Evolutionary conservation across 2,888 invertebrate genomes (phyloP), one percentile per base, ranked within the genome.

Genomic region (Agriopis leucophaearia): DNA sequence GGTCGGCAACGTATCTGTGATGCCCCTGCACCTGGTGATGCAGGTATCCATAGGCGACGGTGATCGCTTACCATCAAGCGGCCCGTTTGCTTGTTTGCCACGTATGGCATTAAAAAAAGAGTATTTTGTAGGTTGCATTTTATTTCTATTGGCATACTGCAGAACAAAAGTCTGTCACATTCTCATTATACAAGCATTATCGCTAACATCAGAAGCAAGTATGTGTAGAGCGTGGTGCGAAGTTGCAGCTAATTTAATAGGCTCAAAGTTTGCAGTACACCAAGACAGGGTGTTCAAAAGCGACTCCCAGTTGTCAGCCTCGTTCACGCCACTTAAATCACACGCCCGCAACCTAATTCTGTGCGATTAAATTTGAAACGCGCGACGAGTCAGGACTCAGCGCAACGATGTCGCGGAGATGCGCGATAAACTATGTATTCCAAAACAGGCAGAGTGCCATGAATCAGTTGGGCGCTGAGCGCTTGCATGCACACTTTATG

Each of bases 401-500:
- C 66, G 66, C 69, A 77, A 76, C 71, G 70, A 73, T 77, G 75
- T 82, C 78, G 76, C 77, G 69, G 80, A 79, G 80, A 79, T 76
- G 73, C 76, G 79, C 81, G 77, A 84, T 85, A 85, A 87, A 86
- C 84, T 81, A 78, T 81, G 79, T 84, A 84, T 85, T 84, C 58
- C 83, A 83, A 82, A 85, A 82, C 86, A 82, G 78, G 81, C 82
- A 80, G 73, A 76, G 76, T 75, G 79, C 79, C 78, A 86, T 89
- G 83, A 87, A 88, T 88, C 86, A 89, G 80, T 65, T 80, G 76
- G 79, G 76, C 78, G 78, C 78, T 78, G 80, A 82, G 80, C 82
- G 82, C 82, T 79, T 76, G 82, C 83, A 82, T 85, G 85, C 86
- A 84, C 86, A 85, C 88, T 92, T 91, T 91, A 91, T 89, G 91